phyloP scores from a whole-genome alignment of 2,113 vertebrate genomes.

The Sitta europaea region DNA sequence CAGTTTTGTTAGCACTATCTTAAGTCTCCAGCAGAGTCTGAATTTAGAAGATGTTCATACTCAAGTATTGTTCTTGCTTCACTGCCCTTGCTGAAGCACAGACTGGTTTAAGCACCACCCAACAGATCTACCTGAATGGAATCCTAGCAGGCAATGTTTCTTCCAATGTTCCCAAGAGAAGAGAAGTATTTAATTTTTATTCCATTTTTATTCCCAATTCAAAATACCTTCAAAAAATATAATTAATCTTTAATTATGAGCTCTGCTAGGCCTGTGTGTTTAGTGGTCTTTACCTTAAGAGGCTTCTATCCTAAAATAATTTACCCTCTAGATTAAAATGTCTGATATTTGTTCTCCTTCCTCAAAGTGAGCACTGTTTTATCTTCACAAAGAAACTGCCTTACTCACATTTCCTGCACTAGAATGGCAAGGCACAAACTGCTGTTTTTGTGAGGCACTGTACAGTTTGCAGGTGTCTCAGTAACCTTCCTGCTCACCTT shows the following conservation, averaged over 20 bases:
- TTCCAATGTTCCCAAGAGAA: not conserved
- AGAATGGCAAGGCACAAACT: not conserved
- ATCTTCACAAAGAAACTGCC: not conserved
- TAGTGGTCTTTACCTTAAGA: not conserved
- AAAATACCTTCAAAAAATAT: not conserved
- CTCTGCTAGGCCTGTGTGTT: not conserved
- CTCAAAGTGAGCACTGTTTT: not conserved
- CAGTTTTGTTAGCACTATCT: not conserved
- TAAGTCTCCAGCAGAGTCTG: not conserved
- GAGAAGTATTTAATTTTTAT: not conserved
- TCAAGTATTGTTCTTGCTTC: not conserved
- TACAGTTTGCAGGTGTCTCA: not conserved
- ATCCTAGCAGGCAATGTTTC: not conserved
- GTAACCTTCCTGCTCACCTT: constrained; percentile 70
- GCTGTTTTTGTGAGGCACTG: not conserved
- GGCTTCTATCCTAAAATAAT: not conserved
- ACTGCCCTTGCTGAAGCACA: not conserved
- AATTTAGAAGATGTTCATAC: not conserved
- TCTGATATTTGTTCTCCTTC: not conserved
- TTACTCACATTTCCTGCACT: not conserved
- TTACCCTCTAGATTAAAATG: not conserved
- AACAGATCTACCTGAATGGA: not conserved
- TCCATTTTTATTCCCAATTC: not conserved
- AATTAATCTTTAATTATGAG: not conserved
- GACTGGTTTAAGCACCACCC: not conserved